phyloP scores from a whole-genome alignment of 2,113 vertebrate genomes.

The Gallinago paraguaiae region DNA sequence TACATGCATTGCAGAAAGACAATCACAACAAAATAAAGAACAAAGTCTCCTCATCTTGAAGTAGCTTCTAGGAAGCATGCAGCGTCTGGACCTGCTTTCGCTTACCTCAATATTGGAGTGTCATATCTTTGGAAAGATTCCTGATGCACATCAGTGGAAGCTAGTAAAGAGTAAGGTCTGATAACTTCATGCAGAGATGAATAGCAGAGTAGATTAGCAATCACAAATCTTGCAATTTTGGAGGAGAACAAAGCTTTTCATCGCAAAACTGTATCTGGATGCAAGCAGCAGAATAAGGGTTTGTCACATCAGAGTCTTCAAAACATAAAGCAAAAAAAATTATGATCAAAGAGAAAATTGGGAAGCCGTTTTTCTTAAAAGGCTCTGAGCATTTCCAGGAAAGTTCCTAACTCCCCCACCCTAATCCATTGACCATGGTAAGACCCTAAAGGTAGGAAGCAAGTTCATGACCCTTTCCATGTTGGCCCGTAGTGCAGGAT shows the following conservation, averaged over 20 bases:
- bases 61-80: neutral
- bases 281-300: neutral
- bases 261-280: neutral
- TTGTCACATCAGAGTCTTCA: neutral
- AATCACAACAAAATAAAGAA: neutral
- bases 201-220: neutral
- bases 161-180: neutral
- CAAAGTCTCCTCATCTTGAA: neutral
- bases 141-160: neutral
- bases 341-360: neutral
- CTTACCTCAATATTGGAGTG: neutral
- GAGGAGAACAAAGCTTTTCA: slow-evolving; percentile 23
- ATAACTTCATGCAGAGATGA: slow-evolving; percentile 17
- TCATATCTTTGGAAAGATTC: slow-evolving; percentile 6
- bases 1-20: neutral
- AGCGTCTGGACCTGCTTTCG: neutral
- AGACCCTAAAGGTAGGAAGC: neutral
- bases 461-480: neutral
- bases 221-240: neutral
- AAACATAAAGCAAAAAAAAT: slow-evolving; percentile 4
- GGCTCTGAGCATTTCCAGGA: neutral
- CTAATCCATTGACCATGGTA: neutral
- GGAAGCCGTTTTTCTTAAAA: neutral
- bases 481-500: neutral
- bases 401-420: neutral